Evolutionary conservation across 2,797 vertebrate genomes (phyloP).

Genomic region (Ispidina picta): DNA sequence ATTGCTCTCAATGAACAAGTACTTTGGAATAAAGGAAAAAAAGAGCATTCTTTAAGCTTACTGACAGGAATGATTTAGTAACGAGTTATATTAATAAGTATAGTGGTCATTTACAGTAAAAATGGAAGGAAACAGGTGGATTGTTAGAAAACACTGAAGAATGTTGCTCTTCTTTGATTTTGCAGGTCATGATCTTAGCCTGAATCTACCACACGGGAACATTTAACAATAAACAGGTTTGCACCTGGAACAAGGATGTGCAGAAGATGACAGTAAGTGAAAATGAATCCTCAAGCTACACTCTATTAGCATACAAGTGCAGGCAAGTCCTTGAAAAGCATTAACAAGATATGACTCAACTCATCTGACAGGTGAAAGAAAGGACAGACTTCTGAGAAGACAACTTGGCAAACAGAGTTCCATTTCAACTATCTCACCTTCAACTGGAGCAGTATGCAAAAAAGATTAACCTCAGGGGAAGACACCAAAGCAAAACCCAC

Average conservation of each 20-base stretch:
- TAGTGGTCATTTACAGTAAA: not conserved
- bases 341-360: not conserved
- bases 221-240: not conserved
- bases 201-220: not conserved
- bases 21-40: not conserved
- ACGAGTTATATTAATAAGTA: not conserved
- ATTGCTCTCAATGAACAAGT: not conserved
- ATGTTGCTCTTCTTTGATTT: not conserved
- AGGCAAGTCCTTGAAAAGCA: not conserved
- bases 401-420: not conserved
- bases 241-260: not conserved
- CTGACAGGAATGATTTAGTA: not conserved
- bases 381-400: not conserved
- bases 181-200: not conserved
- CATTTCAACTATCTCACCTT: not conserved
- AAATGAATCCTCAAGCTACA: not conserved
- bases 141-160: not conserved
- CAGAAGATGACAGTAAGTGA: not conserved
- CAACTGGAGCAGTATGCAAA: not conserved
- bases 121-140: not conserved
- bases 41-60: not conserved
- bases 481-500: not conserved
- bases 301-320: not conserved
- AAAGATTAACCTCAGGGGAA: not conserved
- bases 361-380: constrained; percentile 24